Conservation (phyloP, 2,888 invertebrate species). For the Charanyca ferruginea region DNA sequence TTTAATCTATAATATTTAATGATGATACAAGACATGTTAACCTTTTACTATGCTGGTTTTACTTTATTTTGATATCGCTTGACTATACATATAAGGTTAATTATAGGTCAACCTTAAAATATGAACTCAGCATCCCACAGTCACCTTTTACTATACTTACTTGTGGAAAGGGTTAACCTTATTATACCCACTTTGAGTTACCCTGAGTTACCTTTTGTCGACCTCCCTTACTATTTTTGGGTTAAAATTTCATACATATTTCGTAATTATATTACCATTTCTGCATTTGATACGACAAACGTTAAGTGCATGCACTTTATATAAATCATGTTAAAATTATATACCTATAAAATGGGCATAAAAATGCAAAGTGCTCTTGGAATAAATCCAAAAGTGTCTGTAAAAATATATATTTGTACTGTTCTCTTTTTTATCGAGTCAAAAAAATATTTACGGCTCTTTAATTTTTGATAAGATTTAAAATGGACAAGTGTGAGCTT, state of each 20-base stretch:
- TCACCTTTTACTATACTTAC: not conserved
- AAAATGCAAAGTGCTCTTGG: slow-evolving; percentile 64
- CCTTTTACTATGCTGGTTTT: not conserved
- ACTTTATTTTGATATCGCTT: not conserved
- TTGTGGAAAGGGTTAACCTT: slow-evolving; percentile 12
- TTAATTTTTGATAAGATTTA: slow-evolving; percentile 5
- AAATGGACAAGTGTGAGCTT: not conserved
- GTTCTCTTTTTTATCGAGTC: slow-evolving; percentile 18
- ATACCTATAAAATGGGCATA: slow-evolving; percentile 57
- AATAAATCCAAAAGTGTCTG: slow-evolving; percentile 57
- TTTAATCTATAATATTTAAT: no score
- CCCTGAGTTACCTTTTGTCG: not conserved
- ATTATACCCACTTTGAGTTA: not conserved
- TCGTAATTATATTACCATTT: slow-evolving; percentile 18
- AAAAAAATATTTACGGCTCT: slow-evolving; percentile 7
- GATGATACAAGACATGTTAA: no score
- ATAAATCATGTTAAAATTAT: slow-evolving; percentile 62
- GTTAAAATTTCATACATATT: slow-evolving; percentile 5
- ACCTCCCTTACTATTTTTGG: not conserved
- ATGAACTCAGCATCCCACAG: not conserved
- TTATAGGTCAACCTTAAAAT: slow-evolving; percentile 23
- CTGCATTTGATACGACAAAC: slow-evolving; percentile 16
- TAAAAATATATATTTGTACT: slow-evolving; percentile 35
- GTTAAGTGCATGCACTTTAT: slow-evolving; percentile 41
- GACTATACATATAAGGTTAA: not conserved